phyloP scores from a whole-genome alignment of 1,140 invertebrate genomes.

The Fragariocoptes setiger region DNA sequence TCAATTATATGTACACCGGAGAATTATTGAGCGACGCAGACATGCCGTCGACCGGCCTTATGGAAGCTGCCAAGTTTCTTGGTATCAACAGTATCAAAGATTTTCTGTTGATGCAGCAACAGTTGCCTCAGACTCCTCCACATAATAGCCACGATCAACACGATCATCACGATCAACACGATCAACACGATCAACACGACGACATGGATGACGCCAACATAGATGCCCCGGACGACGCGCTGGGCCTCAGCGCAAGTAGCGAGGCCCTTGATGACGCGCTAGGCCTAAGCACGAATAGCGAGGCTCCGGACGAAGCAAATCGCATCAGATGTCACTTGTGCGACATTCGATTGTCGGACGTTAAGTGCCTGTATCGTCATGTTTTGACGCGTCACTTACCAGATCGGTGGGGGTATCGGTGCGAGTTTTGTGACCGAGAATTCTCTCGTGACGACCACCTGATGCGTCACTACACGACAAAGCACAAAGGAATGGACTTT shows the following conservation, averaged over 20 bases:
- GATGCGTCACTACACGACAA: neutral
- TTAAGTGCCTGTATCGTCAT: neutral
- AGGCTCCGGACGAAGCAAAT: neutral
- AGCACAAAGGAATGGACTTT: neutral
- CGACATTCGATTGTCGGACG: neutral
- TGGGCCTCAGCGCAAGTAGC: neutral
- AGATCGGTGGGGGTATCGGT: neutral
- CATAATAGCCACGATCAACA: neutral
- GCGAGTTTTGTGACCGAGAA: neutral
- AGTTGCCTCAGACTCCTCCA: neutral
- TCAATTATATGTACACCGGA: neutral
- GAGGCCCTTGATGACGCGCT: neutral
- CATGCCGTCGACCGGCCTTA: neutral
- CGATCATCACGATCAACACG: neutral
- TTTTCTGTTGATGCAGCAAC: neutral
- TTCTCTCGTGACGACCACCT: neutral
- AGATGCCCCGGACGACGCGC: neutral
- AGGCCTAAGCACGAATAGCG: neutral
- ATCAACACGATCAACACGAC: neutral
- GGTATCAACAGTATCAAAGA: neutral
- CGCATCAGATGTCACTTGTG: neutral
- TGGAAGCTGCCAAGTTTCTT: neutral
- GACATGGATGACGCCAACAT: neutral
- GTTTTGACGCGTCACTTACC: neutral
- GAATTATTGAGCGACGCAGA: neutral